Base-by-base conservation (phyloP, 2,888 invertebrate species). In the Apamea epomidion region DNA sequence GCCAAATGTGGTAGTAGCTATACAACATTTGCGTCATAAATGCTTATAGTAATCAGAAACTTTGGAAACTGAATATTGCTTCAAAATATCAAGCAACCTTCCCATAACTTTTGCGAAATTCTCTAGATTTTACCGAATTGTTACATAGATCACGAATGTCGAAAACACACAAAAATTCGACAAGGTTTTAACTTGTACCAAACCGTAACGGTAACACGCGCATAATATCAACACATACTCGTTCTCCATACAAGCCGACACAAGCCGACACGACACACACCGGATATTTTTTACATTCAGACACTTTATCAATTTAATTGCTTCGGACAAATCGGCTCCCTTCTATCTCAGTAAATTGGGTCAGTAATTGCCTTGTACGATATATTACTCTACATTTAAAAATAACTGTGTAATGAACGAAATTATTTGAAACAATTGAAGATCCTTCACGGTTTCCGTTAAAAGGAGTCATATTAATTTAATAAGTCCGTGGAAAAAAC, bases 131-230 rank as follows among this genome's bases (percentile, higher is more conserved):
- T 0, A 42, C 37, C 14, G 16, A 48, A 32, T 10, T 14, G 10
- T 21, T 60, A 21, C 5, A 21, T 5, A 29, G 21, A 12, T 42
- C 18, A n/a, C 5, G 10, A 42, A 18, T 64, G 12, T 51, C 42
- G 25, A 18, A 18, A 54, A 65, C 12, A 32, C 12, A 12, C 64
- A 54, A 74, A 64, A 16, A 37, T 32, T 25, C 14, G 21, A 42
- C 60, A 54, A 60, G 64, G 45, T 68, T 81, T 68, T 91, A 60
- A 86, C 90, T 92, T 92, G 88, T 42, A 82, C 91, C 92, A 88
- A 54, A 81, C 82, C 69, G 76, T 88, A 94, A 93, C 92, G 92
- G 93, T 93, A 94, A 92, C 93, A 93, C 89, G 91, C 83, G 84
- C 91, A 89, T 89, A 85, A 90, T 88, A 84, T 85, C 86, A 88